phyloP scores from a whole-genome alignment of 1,140 invertebrate genomes.

The Chironomus tepperi region DNA sequence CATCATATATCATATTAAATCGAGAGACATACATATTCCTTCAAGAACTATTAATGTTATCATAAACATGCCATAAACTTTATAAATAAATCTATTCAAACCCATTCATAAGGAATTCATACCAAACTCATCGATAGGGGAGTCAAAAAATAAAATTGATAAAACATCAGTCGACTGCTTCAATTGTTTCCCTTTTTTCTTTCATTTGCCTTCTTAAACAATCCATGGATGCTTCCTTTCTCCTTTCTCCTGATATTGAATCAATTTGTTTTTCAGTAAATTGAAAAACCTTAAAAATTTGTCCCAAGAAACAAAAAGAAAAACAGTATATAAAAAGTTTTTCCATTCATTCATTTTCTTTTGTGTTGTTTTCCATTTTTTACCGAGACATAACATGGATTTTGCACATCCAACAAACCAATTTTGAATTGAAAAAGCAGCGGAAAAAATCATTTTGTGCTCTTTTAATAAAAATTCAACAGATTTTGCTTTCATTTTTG shows the following conservation, averaged over 20 bases:
- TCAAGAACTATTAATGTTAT: too few species aligned
- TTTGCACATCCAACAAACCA: not conserved
- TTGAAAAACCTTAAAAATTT: not conserved
- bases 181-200: not conserved
- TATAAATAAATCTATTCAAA: too few species aligned
- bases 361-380: not conserved
- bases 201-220: not conserved
- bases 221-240: not conserved
- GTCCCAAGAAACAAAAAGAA: not conserved
- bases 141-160: not conserved
- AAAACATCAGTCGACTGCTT: not conserved
- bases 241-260: conserved; percentile 3
- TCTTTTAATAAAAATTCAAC: conserved; percentile 3
- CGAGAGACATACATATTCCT: too few species aligned
- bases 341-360: too few species aligned
- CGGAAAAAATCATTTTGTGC: not conserved
- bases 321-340: too few species aligned
- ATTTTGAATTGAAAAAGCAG: not conserved
- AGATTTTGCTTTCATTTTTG: not conserved
- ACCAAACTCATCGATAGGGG: too few species aligned
- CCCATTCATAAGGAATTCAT: too few species aligned
- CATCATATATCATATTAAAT: too few species aligned
- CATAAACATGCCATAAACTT: too few species aligned
- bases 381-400: not conserved
- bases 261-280: conserved; percentile 9